phyloP scores from a whole-genome alignment of 2,797 vertebrate genomes.

The Acomys russatus region DNA sequence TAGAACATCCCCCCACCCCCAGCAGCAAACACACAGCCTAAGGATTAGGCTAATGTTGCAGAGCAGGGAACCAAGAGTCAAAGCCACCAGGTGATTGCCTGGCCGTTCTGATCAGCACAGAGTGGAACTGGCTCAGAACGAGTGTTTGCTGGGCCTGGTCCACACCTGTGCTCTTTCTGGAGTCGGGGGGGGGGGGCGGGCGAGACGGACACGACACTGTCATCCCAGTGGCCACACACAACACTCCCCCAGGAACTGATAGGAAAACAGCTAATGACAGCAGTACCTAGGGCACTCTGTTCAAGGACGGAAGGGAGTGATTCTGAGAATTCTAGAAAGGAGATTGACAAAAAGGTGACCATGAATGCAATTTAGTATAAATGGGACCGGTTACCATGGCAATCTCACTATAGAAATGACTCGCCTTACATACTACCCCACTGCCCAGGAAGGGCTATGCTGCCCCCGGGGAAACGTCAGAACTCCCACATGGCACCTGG shows the following conservation, averaged over 20 bases:
- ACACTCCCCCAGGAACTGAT: rapidly evolving
- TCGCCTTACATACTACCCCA: not conserved
- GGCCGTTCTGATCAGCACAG: rapidly evolving
- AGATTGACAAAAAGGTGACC: not conserved
- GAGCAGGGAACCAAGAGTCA: not conserved
- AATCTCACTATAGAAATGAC: not conserved
- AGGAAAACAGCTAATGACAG: rapidly evolving
- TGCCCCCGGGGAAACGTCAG: not conserved
- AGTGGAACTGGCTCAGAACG: rapidly evolving
- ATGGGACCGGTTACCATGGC: not conserved
- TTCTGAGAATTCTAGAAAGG: not conserved
- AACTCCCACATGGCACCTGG: not conserved
- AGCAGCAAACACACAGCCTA: rapidly evolving
- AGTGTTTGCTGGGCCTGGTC: not conserved
- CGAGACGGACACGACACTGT: too few relatives aligned
- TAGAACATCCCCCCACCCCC: too few relatives aligned
- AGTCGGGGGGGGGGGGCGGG: not conserved
- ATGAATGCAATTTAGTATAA: not conserved
- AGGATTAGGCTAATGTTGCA: rapidly evolving
- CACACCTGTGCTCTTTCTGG: not conserved
- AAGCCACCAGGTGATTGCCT: rapidly evolving
- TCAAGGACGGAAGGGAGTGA: not conserved
- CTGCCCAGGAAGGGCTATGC: not conserved
- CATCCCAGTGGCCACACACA: not conserved
- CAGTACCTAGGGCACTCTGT: not conserved